These are phyloP conservation scores for Ochotona princeps DNA, from an alignment of 2,113 vertebrate genomes.

Conservation along the genomic window DNA sequence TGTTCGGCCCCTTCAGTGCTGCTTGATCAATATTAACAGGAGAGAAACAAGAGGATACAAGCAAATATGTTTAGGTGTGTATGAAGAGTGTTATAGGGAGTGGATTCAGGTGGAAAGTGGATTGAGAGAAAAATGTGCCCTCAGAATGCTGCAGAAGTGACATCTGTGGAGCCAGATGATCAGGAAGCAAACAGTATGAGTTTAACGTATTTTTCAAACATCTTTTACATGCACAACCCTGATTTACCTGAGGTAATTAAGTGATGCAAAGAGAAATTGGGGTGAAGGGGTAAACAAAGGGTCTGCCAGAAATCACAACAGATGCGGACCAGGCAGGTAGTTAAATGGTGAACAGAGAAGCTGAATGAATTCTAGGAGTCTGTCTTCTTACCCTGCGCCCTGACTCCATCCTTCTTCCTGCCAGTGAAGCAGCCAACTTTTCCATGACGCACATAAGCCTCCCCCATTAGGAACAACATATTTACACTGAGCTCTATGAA, in stretches of 20 bases:
- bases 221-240: not conserved
- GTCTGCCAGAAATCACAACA: not conserved
- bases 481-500: too few species aligned
- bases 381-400: too few species aligned
- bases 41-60: not conserved
- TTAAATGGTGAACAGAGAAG: too few species aligned
- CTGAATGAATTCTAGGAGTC: too few species aligned
- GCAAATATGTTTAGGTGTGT: not conserved
- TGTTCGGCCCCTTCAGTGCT: not conserved
- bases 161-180: not conserved
- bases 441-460: too few species aligned
- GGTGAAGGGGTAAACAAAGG: not conserved
- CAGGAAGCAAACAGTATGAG: not conserved
- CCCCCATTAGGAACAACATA: too few species aligned
- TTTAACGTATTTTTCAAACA: not conserved
- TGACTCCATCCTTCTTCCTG: too few species aligned
- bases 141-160: not conserved
- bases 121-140: not conserved
- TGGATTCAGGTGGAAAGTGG: not conserved
- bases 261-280: not conserved
- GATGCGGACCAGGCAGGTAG: too few species aligned
- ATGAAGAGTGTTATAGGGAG: not conserved
- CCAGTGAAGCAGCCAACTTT: too few species aligned
- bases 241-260: not conserved
- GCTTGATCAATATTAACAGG: not conserved